Conservation (phyloP, 1,140 invertebrate genomes). For the Lasaia peninsularis region DNA sequence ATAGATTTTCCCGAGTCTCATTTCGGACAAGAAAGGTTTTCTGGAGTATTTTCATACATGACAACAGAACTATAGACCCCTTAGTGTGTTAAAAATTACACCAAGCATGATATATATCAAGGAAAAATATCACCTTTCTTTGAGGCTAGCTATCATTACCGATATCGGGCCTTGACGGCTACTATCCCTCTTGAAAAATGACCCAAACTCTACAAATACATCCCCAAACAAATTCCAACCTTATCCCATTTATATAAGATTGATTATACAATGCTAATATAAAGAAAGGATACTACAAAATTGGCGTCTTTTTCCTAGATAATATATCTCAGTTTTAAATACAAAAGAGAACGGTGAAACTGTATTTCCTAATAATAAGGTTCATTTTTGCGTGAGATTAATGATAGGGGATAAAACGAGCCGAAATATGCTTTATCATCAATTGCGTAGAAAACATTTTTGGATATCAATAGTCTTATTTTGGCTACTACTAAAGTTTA, state of each 20-base stretch:
- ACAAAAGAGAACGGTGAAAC: conserved; percentile 14
- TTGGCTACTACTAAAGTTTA: conserved; percentile 1
- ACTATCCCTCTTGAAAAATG: conserved; percentile 50
- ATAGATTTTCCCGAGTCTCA: neutral
- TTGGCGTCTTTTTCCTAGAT: conserved; percentile 24
- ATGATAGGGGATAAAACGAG: conserved; percentile 35
- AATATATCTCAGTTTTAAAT: conserved; percentile 37
- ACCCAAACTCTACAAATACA: conserved; percentile 13
- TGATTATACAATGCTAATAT: conserved; percentile 14
- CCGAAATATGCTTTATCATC: neutral
- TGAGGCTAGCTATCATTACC: conserved; percentile 33
- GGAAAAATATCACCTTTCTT: conserved; percentile 47
- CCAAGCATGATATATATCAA: conserved; percentile 16
- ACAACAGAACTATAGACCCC: conserved; percentile 3
- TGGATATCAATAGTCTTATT: neutral
- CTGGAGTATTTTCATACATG: neutral
- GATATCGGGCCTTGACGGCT: conserved; percentile 43
- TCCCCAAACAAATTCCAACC: conserved; percentile 23
- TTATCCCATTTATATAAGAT: conserved; percentile 24
- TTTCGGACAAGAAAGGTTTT: neutral
- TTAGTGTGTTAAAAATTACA: conserved; percentile 5
- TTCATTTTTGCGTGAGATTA: conserved; percentile 22
- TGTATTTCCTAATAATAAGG: conserved; percentile 20
- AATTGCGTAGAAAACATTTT: neutral
- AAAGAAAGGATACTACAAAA: conserved; percentile 12